Evolutionary conservation across 2,888 invertebrate species (phyloP), one percentile per base, ranked within the genome.

Genomic region (Sinhomidia bicolor): DNA sequence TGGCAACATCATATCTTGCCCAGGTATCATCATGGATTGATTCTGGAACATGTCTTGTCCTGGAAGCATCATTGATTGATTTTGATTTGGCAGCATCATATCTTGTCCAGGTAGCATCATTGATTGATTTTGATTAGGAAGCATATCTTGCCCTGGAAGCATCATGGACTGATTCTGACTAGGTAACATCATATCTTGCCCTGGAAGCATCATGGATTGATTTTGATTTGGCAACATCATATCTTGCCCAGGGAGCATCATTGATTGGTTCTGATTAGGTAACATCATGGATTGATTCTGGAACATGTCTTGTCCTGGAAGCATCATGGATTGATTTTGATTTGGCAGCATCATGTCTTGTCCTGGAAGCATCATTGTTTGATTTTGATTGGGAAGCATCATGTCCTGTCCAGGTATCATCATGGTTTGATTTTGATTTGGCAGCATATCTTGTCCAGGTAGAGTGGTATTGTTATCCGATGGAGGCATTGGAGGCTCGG

Each of bases 1-100:
- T 4, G 85, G 85, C n/a, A 78, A 1, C 76, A 76, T 76, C 62
- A 47, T 85, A n/a, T 76, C 84, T 60, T 74, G 76, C n/a, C 74
- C 85, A 9, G 85, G 85, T 26, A 78, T 3, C 62, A 51, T 51
- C 14, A 82, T 78, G 4, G 29, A 9, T 10, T 78, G 12, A 29
- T 32, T 51, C 2, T 44, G 78, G 23, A 80, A 17, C 79, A 60
- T 60, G 60, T 80, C 81, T 41, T 82, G 82, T 12, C 82, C 82
- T 0, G 82, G 82, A 14, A 82, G 17, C 81, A 81, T 81, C 65
- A 65, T 65, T 0, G 79, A 17, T 3, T 60, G 6, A 41, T 79
- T 79, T 29, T 78, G 78, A 12, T 7, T 29, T 20, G 79, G 79
- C 1, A 60, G n/a, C 79, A 79, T 79, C 78, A 78, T 78, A 29